Evolutionary conservation across 2,113 vertebrate genomes (phyloP).

Genomic region (Melozone crissalis): DNA sequence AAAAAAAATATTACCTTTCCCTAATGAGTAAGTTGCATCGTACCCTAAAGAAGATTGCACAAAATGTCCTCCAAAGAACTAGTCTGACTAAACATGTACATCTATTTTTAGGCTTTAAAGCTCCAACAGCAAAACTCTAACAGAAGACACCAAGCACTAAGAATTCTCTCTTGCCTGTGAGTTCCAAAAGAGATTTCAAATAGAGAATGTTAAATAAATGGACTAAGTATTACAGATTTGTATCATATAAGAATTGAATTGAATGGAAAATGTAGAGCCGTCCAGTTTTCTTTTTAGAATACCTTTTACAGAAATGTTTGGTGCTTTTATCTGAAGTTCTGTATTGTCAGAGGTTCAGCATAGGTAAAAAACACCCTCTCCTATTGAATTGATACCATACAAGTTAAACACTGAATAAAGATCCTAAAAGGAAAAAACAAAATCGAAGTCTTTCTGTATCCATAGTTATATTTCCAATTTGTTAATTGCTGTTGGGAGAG

Average conservation of each 20-base stretch:
- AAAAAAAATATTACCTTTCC: background rate
- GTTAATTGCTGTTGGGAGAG: background rate
- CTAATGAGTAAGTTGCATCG: background rate
- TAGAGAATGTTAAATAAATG: background rate
- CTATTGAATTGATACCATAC: accelerated
- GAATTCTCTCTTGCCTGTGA: background rate
- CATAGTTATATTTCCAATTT: background rate
- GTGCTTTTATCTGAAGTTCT: background rate
- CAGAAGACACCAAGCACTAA: background rate
- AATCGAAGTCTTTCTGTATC: background rate
- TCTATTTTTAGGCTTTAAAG: background rate
- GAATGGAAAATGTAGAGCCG: background rate
- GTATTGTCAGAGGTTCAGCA: background rate
- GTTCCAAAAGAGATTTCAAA: background rate
- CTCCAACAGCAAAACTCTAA: background rate
- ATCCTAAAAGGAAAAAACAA: background rate
- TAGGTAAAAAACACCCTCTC: background rate
- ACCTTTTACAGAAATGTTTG: background rate
- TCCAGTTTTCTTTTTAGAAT: background rate
- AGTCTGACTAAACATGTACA: background rate
- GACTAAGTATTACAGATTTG: background rate
- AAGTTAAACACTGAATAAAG: background rate
- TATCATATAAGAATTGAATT: background rate
- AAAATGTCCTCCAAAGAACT: background rate
- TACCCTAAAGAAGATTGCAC: background rate